These are phyloP conservation scores for Aptenodytes patagonicus DNA, from an alignment of 2,113 vertebrate species.

Conservation along the genomic window DNA sequence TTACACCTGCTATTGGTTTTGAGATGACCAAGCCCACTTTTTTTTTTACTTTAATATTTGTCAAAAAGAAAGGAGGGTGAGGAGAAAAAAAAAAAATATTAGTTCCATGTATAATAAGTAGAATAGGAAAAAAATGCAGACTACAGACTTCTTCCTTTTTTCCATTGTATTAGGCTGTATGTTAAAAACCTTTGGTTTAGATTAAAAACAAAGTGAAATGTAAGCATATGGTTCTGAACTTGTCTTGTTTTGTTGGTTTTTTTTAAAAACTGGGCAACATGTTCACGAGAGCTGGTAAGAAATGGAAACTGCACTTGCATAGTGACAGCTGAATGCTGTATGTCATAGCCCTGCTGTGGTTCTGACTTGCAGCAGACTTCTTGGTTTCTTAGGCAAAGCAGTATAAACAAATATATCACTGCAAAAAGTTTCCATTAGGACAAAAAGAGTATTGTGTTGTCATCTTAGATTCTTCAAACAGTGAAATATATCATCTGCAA, in stretches of 20 bases:
- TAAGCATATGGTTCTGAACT: not conserved
- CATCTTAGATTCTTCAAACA: not conserved
- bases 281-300: not conserved
- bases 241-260: not conserved
- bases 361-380: not conserved
- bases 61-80: not conserved
- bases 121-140: not conserved
- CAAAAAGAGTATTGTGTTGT: not conserved
- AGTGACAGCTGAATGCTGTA: not conserved
- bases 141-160: not conserved
- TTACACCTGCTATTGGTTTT: not conserved
- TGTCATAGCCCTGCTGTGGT: fast-evolving
- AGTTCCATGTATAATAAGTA: not conserved
- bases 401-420: not conserved
- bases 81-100: not conserved
- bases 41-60: not conserved
- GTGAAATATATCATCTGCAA: not conserved
- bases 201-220: fast-evolving
- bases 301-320: not conserved
- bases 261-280: not conserved
- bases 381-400: not conserved
- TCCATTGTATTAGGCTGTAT: not conserved
- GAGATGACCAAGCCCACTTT: not conserved
- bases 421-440: not conserved
- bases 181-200: not conserved